A percentile compares a stretch with the other conserved stretches of the same genome.
These are phyloP conservation scores for Diceros bicornis DNA, from an alignment of 2,797 vertebrate species.

Conservation along the genomic window DNA sequence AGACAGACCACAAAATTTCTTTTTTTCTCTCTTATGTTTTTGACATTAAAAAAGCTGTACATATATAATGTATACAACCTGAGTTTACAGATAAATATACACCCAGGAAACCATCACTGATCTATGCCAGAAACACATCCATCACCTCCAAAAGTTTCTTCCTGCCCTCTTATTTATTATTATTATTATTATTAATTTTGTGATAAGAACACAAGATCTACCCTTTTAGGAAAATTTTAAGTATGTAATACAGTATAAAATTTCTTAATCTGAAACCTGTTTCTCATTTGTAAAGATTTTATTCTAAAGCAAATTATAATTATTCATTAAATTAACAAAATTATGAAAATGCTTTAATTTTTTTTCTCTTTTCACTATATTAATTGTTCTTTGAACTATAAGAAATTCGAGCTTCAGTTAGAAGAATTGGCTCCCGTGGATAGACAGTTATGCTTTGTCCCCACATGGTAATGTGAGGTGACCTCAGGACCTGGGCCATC, in stretches of 20 bases:
- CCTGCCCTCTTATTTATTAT: neutral
- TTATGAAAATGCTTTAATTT: neutral
- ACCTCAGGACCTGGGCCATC: neutral
- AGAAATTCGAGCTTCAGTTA: neutral
- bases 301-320: constrained; percentile 53
- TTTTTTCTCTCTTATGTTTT: neutral
- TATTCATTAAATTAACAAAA: constrained; percentile 34
- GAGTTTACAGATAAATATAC: neutral
- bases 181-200: neutral
- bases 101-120: neutral
- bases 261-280: constrained; percentile 20
- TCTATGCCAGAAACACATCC: neutral
- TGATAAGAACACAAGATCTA: neutral
- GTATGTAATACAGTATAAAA: neutral
- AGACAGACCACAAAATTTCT: neutral
- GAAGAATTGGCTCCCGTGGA: neutral
- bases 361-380: neutral
- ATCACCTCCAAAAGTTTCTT: neutral
- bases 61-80: neutral
- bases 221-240: neutral
- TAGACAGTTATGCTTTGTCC: neutral
- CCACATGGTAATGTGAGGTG: neutral
- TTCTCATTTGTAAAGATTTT: constrained; percentile 43
- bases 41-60: neutral
- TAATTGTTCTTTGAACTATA: neutral